Evolutionary conservation across 1,140 invertebrate species (phyloP).

Genomic region (Reticulitermes speratus): DNA sequence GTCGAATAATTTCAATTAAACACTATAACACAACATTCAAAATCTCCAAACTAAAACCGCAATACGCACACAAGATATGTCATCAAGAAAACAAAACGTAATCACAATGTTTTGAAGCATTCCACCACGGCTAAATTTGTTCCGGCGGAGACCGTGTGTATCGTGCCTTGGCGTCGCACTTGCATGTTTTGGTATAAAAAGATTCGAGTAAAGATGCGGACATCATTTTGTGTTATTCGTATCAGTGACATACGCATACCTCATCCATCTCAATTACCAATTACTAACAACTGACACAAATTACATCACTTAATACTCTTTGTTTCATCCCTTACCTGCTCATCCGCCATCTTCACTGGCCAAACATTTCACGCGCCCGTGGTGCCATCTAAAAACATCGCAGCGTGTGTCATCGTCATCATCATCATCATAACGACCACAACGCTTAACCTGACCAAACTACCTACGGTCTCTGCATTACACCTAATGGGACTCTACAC

Average conservation of each 20-base stretch:
- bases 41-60: neutral
- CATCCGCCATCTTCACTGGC: conserved; percentile 58
- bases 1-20: neutral
- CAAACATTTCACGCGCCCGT: conserved; percentile 47
- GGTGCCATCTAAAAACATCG: conserved; percentile 33
- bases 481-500: too few species aligned
- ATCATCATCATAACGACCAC: too few species aligned
- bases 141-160: neutral
- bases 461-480: too few species aligned
- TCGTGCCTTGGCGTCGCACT: conserved; percentile 19
- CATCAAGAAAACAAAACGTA: neutral
- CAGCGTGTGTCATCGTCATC: neutral
- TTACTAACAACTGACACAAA: neutral
- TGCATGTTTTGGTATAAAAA: neutral
- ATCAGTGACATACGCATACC: neutral
- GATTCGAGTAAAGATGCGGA: neutral
- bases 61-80: neutral
- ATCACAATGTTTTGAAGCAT: conserved; percentile 13
- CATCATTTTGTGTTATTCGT: neutral
- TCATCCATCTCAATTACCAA: neutral
- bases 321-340: conserved; percentile 53
- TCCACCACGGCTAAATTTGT: conserved; percentile 5
- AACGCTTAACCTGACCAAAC: too few species aligned
- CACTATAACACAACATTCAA: neutral
- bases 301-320: neutral